Percentiles rank a stretch among this genome's conserved stretches.
These are phyloP conservation scores for Chlorodrepanis virens DNA, from an alignment of 2,113 vertebrate species.

Conservation along the genomic window DNA sequence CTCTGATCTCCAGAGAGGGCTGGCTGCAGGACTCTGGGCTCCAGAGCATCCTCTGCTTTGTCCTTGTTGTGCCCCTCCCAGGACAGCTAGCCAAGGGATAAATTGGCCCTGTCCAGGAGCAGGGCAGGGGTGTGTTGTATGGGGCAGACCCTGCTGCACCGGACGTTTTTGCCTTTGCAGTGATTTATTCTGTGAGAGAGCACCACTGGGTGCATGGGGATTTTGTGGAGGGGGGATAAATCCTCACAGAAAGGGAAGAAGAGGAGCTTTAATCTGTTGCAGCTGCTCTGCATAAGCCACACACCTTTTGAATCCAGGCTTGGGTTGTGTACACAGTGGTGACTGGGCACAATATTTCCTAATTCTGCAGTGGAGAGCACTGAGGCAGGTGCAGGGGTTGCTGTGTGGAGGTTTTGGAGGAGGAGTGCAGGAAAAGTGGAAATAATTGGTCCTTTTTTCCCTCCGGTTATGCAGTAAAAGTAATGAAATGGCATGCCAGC, in stretches of 20 bases:
- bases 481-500: not conserved
- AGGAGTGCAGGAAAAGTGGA: not conserved
- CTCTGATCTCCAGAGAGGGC: not conserved
- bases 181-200: not conserved
- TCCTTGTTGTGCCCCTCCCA: not conserved
- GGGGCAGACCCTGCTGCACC: not conserved
- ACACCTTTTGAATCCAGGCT: not conserved
- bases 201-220: rapidly evolving
- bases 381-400: not conserved
- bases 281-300: not conserved
- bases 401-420: not conserved
- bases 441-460: not conserved
- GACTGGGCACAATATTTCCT: not conserved
- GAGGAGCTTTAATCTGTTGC: not conserved
- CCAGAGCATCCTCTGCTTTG: not conserved
- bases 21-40: not conserved
- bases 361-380: not conserved
- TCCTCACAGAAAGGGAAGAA: not conserved
- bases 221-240: not conserved
- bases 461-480: not conserved
- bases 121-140: not conserved
- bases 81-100: not conserved
- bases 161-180: not conserved
- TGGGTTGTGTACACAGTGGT: not conserved
- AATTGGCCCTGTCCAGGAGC: not conserved